Conservation (phyloP, 2,888 invertebrate species). For the Lithodes maja region DNA sequence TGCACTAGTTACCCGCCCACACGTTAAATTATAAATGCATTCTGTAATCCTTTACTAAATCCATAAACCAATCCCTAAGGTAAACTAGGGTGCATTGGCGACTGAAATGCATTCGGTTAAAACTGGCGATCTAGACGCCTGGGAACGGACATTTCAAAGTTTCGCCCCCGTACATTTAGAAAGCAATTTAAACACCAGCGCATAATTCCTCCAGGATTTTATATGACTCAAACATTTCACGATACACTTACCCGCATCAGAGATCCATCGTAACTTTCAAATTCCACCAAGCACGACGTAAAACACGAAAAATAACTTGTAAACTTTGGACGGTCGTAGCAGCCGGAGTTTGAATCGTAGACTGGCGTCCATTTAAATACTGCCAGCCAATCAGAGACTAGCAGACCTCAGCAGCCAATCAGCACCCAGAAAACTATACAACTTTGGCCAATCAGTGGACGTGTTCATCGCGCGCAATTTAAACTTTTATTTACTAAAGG, state of each 20-base stretch:
- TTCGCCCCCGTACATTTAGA: not conserved
- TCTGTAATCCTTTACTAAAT: no score
- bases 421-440: not conserved
- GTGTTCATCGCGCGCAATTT: not conserved
- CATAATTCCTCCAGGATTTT: no score
- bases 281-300: not conserved
- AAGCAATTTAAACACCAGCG: not conserved
- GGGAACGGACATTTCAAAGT: not conserved
- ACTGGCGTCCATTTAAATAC: slow-evolving; percentile 24
- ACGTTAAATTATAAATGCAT: no score
- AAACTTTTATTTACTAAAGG: not conserved
- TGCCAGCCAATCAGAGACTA: slow-evolving; percentile 18
- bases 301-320: not conserved
- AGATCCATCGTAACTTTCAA: not conserved
- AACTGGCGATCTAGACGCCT: not conserved
- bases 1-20: no score
- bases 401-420: not conserved
- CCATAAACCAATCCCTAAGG: no score
- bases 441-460: slow-evolving; percentile 13
- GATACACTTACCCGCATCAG: not conserved
- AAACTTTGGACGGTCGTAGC: not conserved
- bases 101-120: no score
- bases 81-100: no score
- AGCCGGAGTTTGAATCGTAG: not conserved
- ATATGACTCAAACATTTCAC: not conserved